Evolutionary conservation across 30 jellyfish, hydroid and myxozoan species (phyloP).

Genomic region (Aurelia coerulea): DNA sequence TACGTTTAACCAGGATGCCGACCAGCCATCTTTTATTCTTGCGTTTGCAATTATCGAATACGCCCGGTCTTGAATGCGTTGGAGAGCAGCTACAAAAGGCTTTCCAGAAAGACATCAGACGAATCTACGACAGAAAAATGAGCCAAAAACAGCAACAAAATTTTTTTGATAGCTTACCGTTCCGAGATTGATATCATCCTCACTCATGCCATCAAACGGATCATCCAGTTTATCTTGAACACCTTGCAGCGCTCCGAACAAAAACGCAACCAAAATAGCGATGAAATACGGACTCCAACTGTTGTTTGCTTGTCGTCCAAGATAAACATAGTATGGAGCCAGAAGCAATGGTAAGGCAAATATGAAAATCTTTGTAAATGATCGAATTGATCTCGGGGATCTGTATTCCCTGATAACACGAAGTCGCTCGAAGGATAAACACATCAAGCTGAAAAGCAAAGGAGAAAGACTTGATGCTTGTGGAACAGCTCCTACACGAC

Average conservation of each 20-base stretch:
- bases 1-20: too few relatives aligned
- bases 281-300: slow-evolving; percentile 89
- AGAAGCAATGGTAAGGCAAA: slow-evolving; percentile 89
- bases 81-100: too few relatives aligned
- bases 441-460: slow-evolving; percentile 62
- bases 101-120: too few relatives aligned
- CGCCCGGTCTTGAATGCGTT: too few relatives aligned
- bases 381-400: slow-evolving; percentile 97
- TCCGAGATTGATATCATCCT: slow-evolving; percentile 91
- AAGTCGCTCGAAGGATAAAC: slow-evolving; percentile 90
- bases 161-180: slow-evolving; percentile 23
- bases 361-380: slow-evolving; percentile 91
- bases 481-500: neutral
- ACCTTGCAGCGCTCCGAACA: slow-evolving; percentile 95
- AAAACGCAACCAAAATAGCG: slow-evolving; percentile 85
- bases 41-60: too few relatives aligned
- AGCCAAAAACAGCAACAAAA: too few relatives aligned
- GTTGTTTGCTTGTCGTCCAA: slow-evolving; percentile 65
- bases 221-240: slow-evolving; percentile 98
- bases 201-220: slow-evolving; percentile 99
- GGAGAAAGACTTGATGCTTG: neutral
- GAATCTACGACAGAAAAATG: too few relatives aligned
- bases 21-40: too few relatives aligned
- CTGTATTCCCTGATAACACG: slow-evolving; percentile 99
- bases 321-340: slow-evolving; percentile 90